Evolutionary conservation across 2,113 vertebrate genomes (phyloP).

Genomic region (Motacilla alba): DNA sequence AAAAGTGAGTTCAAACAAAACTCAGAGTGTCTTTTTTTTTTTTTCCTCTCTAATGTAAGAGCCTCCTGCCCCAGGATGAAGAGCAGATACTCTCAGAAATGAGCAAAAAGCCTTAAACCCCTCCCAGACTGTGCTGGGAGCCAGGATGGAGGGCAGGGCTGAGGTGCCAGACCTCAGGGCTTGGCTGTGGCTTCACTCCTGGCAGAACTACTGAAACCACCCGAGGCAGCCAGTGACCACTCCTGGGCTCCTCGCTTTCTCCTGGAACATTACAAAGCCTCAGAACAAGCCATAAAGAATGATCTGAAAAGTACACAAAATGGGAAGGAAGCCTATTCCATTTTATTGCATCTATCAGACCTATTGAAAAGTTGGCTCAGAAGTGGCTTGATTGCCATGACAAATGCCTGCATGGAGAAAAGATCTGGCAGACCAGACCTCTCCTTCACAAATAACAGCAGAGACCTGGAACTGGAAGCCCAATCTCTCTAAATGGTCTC

Average conservation of each 20-base stretch:
- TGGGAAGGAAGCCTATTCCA: background rate
- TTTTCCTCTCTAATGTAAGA: background rate
- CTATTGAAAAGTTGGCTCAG: conserved; percentile 25
- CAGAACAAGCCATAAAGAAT: background rate
- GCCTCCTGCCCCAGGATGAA: background rate
- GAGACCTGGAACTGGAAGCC: background rate
- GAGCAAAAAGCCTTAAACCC: background rate
- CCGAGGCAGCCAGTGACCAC: background rate
- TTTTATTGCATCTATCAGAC: conserved; percentile 28
- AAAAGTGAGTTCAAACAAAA: background rate
- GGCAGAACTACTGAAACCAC: background rate
- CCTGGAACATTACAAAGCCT: background rate
- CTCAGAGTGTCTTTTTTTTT: background rate
- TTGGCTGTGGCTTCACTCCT: background rate
- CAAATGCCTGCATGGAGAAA: background rate
- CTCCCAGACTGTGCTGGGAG: background rate
- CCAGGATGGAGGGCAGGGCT: rapidly evolving
- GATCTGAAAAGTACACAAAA: conserved; percentile 4
- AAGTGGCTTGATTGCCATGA: background rate
- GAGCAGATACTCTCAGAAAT: background rate
- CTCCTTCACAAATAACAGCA: conserved; percentile 10
- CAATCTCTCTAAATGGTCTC: background rate
- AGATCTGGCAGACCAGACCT: background rate
- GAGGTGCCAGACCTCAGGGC: background rate
- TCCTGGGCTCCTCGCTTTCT: background rate